phyloP scores from a whole-genome alignment of 1,140 invertebrate species.

The Zaprionus inermis region DNA sequence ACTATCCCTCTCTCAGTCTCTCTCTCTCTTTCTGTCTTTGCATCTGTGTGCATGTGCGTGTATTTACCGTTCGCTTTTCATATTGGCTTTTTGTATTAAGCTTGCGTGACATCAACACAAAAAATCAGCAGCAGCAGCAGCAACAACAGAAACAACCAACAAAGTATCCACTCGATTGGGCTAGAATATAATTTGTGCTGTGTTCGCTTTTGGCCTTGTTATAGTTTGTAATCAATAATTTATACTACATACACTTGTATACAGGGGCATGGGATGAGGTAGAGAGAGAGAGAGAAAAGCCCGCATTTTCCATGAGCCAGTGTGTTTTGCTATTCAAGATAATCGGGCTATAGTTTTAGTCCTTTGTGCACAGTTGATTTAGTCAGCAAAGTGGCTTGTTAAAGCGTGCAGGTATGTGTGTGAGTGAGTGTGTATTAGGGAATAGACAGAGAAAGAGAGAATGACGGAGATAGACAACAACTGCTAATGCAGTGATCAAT shows the following conservation, averaged over 20 bases:
- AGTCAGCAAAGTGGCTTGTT: conserved; percentile 4
- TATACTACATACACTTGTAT: conserved; percentile 38
- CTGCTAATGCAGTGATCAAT: neutral
- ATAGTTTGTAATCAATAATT: conserved; percentile 72
- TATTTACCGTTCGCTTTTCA: conserved; percentile 42
- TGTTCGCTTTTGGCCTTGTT: conserved; percentile 61
- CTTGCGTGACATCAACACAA: conserved; percentile 70
- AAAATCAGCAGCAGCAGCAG: conserved; percentile 32
- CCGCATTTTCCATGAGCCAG: conserved; percentile 13
- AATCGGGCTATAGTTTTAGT: conserved; percentile 31
- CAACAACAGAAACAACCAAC: conserved; percentile 13
- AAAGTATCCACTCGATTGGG: conserved; percentile 36
- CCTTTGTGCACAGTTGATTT: conserved; percentile 20
- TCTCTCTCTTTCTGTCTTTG: conserved; percentile 20
- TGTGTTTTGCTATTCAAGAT: conserved; percentile 31
- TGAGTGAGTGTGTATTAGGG: neutral
- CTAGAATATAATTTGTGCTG: conserved; percentile 56
- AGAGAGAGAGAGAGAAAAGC: conserved; percentile 28
- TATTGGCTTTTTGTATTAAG: conserved; percentile 71
- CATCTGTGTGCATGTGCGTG: conserved; percentile 26
- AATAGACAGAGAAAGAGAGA: neutral
- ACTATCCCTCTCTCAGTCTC: neutral
- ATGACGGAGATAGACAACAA: neutral
- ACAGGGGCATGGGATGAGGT: neutral
- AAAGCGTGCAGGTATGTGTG: neutral